Conservation (phyloP, 2,888 invertebrate genomes). For the Leucophenga maculata region DNA sequence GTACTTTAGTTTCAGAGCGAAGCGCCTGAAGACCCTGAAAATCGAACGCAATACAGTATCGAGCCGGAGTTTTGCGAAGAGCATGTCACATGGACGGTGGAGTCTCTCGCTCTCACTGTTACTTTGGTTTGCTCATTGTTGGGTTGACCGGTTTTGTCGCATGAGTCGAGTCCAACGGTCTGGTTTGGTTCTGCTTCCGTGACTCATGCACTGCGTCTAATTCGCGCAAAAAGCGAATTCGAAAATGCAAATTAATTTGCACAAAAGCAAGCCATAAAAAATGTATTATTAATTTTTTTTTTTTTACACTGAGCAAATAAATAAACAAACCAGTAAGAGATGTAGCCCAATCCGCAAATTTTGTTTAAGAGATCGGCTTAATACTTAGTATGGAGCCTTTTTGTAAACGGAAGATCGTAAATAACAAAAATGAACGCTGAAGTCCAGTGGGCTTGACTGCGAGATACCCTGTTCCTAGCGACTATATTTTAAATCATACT, state of each 20-base stretch:
- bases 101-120: neutral
- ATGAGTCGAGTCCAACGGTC: constrained; percentile 5
- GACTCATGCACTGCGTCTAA: neutral
- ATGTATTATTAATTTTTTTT: too few relatives aligned
- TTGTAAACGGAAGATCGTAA: too few relatives aligned
- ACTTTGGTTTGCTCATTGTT: neutral
- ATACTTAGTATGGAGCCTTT: too few relatives aligned
- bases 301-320: neutral
- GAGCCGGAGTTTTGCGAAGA: neutral
- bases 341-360: neutral
- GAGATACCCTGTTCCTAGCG: too few relatives aligned
- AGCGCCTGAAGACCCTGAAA: constrained; percentile 10
- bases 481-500: too few relatives aligned
- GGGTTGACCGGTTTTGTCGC: constrained; percentile 8
- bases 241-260: constrained; percentile 7
- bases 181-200: neutral
- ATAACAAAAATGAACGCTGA: too few relatives aligned
- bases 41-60: neutral
- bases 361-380: too few relatives aligned
- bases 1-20: neutral
- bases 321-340: neutral
- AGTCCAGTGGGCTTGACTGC: too few relatives aligned
- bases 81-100: neutral
- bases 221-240: neutral
- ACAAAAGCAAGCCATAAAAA: neutral